These are phyloP conservation scores for Anastatus disparis DNA, from an alignment of 1,140 invertebrate genomes.

Conservation along the genomic window DNA sequence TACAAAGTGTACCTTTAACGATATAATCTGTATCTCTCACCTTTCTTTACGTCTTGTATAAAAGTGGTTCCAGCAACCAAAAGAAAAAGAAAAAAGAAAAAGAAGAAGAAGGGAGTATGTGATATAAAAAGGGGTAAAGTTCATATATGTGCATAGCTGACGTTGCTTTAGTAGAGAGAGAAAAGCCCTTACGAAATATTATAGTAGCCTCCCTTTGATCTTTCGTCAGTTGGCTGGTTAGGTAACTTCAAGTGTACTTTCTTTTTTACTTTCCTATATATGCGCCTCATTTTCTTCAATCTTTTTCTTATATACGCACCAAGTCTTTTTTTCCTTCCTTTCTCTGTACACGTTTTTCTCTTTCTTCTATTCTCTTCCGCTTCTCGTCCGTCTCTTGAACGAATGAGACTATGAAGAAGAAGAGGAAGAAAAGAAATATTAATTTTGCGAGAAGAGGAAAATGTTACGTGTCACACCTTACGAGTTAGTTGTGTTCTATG, in stretches of 20 bases:
- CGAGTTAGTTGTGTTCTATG: not conserved
- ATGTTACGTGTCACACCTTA: conserved; percentile 18
- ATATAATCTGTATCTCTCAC: conserved; percentile 19
- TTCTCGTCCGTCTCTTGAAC: too few relatives aligned
- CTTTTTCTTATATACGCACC: conserved; percentile 20
- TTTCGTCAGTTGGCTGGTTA: not conserved
- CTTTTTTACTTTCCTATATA: not conserved
- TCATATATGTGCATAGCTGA: conserved; percentile 7
- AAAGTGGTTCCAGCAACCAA: conserved; percentile 1
- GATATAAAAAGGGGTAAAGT: not conserved
- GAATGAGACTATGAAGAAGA: too few relatives aligned
- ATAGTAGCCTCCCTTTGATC: conserved; percentile 12
- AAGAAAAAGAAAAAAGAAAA: too few relatives aligned
- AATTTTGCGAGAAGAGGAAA: not conserved
- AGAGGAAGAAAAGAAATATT: too few relatives aligned
- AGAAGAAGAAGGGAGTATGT: not conserved
- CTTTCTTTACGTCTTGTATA: not conserved
- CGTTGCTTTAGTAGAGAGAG: conserved; percentile 21
- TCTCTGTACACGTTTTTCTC: not conserved
- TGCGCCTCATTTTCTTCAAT: not conserved
- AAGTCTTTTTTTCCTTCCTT: conserved; percentile 22
- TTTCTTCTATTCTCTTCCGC: not conserved
- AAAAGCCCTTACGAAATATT: not conserved
- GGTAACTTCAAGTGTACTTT: conserved; percentile 6
- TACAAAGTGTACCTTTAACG: too few relatives aligned